A percentile compares a stretch with the other conserved stretches of the same genome.
Conservation (phyloP, 2,797 vertebrate species). For the Chiropotes sagulatus region DNA sequence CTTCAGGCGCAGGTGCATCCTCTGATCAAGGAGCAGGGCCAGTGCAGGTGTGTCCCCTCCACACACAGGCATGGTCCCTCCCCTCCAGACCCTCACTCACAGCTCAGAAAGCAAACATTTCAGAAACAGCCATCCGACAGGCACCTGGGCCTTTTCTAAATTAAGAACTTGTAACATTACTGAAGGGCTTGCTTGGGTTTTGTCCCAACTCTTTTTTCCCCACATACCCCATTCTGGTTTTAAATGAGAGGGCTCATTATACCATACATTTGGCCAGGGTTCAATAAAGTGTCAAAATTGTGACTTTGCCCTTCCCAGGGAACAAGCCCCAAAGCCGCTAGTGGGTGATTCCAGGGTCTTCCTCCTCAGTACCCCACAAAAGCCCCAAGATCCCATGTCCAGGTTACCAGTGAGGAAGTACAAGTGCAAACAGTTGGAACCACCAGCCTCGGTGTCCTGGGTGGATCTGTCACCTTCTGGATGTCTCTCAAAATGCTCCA, state of each 20-base stretch:
- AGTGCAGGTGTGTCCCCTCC: background rate
- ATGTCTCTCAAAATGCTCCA: background rate
- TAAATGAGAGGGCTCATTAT: background rate
- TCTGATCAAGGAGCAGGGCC: background rate
- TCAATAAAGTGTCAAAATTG: background rate
- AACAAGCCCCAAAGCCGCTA: background rate
- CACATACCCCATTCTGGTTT: background rate
- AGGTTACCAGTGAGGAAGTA: fast-evolving
- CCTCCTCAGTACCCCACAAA: background rate
- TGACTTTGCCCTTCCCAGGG: background rate
- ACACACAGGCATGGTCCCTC: background rate
- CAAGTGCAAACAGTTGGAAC: background rate
- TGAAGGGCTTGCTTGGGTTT: background rate
- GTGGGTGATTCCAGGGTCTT: fast-evolving
- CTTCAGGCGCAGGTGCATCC: background rate
- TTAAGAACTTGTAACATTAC: background rate
- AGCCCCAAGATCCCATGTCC: background rate
- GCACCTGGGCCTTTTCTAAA: background rate
- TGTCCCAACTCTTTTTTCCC: background rate
- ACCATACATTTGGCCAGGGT: background rate
- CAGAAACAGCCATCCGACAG: background rate
- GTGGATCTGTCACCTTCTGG: no score
- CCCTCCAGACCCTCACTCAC: background rate
- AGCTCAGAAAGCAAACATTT: background rate
- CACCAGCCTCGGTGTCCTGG: background rate